Conservation (phyloP, 2,113 vertebrate species). For the Cercocebus atys region DNA sequence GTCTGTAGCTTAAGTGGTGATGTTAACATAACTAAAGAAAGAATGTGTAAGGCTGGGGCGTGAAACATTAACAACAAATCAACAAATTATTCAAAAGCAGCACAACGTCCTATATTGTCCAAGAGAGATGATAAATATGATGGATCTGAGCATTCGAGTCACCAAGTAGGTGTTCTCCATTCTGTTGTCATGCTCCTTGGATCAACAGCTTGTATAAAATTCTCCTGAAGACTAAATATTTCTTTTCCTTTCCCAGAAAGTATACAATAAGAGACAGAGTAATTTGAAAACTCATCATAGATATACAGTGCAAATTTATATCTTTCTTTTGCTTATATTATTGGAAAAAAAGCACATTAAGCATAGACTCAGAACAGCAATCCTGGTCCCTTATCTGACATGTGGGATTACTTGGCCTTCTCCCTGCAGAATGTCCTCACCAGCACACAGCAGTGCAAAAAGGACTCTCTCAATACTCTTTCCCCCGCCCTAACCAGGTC, state of each 20-base stretch:
- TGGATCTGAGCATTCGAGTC: background rate
- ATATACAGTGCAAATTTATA: background rate
- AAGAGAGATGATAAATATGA: background rate
- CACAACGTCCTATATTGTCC: background rate
- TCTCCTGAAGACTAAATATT: background rate
- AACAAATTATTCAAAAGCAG: background rate
- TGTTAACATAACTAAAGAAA: background rate
- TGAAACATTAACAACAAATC: background rate
- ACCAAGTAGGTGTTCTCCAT: background rate
- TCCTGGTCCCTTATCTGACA: background rate
- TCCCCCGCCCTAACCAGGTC: background rate
- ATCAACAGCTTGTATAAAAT: background rate
- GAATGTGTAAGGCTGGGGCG: background rate
- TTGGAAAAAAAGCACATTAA: background rate
- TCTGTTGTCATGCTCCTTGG: fast-evolving
- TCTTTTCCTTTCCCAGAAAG: background rate
- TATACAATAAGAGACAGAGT: background rate
- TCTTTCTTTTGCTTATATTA: background rate
- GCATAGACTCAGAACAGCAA: background rate
- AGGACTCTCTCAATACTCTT: background rate
- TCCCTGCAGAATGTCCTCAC: background rate
- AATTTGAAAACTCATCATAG: background rate
- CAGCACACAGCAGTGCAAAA: background rate
- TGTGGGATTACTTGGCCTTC: fast-evolving
- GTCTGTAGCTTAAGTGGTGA: background rate